Conservation (phyloP, 2,797 vertebrate genomes). For the Staurois parvus region DNA sequence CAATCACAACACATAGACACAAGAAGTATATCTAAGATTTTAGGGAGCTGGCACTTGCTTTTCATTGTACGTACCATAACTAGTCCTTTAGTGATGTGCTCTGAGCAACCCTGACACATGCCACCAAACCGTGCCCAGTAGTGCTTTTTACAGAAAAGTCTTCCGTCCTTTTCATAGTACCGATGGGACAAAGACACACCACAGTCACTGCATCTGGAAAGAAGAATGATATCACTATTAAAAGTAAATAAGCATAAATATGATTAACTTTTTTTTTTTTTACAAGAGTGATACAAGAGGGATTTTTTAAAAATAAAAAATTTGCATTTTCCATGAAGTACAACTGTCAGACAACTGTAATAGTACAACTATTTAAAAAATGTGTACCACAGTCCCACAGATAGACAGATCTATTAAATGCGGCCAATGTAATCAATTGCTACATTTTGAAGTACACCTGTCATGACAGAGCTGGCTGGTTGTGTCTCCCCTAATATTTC, state of each 20-base stretch:
- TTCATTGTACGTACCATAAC: conserved; percentile 87
- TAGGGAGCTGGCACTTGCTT: not conserved
- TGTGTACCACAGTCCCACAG: no score
- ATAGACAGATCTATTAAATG: no score
- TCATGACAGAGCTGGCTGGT: no score
- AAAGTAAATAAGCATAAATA: not conserved
- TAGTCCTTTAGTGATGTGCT: conserved; percentile 94
- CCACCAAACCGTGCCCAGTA: conserved; percentile 94
- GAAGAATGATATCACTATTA: not conserved
- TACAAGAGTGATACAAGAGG: no score
- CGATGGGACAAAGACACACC: conserved; percentile 90
- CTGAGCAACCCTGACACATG: conserved; percentile 93
- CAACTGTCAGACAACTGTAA: no score
- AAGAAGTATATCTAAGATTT: not conserved
- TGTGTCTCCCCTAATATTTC: no score
- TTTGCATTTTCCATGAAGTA: not conserved
- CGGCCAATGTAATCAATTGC: no score
- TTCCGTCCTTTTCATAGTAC: conserved; percentile 98
- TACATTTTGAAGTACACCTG: no score
- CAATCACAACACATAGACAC: not conserved
- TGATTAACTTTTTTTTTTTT: no score
- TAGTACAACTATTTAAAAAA: no score
- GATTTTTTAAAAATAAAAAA: not conserved
- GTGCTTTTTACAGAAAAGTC: conserved; percentile 96
- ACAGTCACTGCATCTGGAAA: conserved; percentile 90